phyloP scores from a whole-genome alignment of 2,888 invertebrate genomes.

The Heliconius erato region DNA sequence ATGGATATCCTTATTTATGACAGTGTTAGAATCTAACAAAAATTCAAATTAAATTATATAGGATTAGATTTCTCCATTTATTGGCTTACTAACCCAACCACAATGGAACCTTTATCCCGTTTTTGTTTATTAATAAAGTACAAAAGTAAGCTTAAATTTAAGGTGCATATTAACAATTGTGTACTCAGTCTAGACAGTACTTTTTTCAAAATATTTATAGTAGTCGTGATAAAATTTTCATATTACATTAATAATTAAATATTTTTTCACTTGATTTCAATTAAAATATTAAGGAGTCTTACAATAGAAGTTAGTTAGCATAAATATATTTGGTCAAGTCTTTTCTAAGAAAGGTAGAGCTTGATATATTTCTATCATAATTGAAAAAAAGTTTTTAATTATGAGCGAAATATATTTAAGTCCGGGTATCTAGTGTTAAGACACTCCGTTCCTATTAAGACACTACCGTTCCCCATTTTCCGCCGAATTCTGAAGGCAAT shows the following conservation, averaged over 20 bases:
- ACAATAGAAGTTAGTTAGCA: no score
- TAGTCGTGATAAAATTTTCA: neutral
- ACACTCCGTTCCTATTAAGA: no score
- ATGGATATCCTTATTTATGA: slow-evolving; percentile 64
- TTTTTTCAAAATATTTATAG: neutral
- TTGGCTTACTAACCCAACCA: neutral
- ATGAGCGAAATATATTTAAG: no score
- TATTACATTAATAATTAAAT: neutral
- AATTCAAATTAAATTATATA: neutral
- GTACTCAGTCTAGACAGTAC: neutral
- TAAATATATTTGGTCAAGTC: no score
- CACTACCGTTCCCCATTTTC: no score
- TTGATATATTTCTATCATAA: no score
- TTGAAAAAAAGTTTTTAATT: no score
- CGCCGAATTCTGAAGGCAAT: no score
- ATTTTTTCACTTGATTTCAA: neutral
- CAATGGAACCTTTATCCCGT: neutral
- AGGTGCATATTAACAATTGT: neutral
- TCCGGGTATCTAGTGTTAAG: no score
- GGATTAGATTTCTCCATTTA: neutral
- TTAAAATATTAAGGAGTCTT: neutral
- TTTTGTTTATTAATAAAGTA: neutral
- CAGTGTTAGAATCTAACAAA: slow-evolving; percentile 34
- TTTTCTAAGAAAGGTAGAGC: no score
- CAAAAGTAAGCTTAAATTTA: neutral